Evolutionary conservation across 2,113 vertebrate genomes (phyloP).

Genomic region (Cygnus atratus): DNA sequence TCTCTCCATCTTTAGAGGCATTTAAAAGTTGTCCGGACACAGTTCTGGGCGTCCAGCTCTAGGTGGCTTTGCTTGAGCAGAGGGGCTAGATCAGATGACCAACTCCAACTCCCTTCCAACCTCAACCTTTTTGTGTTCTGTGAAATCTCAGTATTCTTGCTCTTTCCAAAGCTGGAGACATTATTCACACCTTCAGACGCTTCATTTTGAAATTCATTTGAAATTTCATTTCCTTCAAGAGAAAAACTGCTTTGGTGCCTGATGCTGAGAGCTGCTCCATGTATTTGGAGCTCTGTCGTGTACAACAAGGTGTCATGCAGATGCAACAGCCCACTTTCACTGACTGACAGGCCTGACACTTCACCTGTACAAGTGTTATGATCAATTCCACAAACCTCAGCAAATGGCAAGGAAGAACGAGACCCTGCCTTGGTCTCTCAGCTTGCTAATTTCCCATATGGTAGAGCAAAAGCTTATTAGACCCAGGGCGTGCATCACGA

Average conservation of each 20-base stretch:
- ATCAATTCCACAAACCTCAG: neutral
- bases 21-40: neutral
- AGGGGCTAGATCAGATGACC: neutral
- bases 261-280: neutral
- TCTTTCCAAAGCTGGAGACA: neutral
- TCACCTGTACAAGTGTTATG: neutral
- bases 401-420: neutral
- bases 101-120: neutral
- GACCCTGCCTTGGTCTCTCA: neutral
- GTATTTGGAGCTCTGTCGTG: fast-evolving
- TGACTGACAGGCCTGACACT: neutral
- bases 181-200: neutral
- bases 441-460: too few relatives aligned
- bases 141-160: neutral
- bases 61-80: neutral
- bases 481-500: too few relatives aligned
- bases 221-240: neutral
- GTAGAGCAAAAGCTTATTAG: too few relatives aligned
- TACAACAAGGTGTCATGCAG: neutral
- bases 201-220: neutral
- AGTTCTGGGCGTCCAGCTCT: neutral
- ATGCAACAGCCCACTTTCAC: neutral
- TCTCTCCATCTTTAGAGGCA: neutral
- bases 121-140: neutral
- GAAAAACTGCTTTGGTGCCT: neutral